A percentile compares a stretch with the other conserved stretches of the same genome.
These are phyloP conservation scores for Mesoclemmys tuberculata DNA, from an alignment of 2,113 vertebrate species.

Conservation along the genomic window DNA sequence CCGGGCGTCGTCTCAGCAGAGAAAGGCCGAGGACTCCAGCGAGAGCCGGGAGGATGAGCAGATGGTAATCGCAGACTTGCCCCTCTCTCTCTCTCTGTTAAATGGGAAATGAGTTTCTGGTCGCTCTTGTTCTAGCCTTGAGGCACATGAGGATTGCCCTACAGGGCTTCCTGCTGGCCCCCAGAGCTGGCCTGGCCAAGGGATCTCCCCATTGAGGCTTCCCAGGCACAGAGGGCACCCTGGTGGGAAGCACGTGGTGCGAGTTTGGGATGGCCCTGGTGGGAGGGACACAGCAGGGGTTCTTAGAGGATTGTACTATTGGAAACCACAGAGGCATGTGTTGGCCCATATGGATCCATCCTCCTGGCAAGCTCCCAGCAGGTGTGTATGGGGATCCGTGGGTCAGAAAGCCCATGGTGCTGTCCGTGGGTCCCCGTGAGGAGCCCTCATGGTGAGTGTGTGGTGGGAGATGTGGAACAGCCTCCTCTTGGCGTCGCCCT, in stretches of 20 bases:
- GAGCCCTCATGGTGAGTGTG: background rate
- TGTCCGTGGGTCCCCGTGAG: background rate
- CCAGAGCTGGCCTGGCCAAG: too few relatives aligned
- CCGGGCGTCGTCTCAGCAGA: constrained; percentile 67
- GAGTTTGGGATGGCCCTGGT: background rate
- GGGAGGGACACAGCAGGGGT: background rate
- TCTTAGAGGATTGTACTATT: background rate
- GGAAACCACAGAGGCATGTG: background rate
- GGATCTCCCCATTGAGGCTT: background rate
- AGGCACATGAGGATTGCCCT: background rate
- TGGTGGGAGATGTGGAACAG: background rate
- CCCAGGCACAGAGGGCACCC: background rate
- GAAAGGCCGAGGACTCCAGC: constrained; percentile 87
- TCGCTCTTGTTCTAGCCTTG: background rate
- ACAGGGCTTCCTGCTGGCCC: background rate
- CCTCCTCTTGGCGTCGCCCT: background rate
- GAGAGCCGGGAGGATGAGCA: constrained; percentile 93
- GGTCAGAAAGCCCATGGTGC: background rate
- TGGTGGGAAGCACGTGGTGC: too few relatives aligned
- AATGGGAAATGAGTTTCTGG: background rate
- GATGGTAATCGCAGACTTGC: constrained; percentile 71
- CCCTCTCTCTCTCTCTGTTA: background rate
- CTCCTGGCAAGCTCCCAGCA: background rate
- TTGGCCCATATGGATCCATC: background rate
- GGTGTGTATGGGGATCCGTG: background rate